Evolutionary conservation across 2,113 vertebrate genomes (phyloP), one percentile per base, ranked within the genome.

Genomic region (Trinectes maculatus): DNA sequence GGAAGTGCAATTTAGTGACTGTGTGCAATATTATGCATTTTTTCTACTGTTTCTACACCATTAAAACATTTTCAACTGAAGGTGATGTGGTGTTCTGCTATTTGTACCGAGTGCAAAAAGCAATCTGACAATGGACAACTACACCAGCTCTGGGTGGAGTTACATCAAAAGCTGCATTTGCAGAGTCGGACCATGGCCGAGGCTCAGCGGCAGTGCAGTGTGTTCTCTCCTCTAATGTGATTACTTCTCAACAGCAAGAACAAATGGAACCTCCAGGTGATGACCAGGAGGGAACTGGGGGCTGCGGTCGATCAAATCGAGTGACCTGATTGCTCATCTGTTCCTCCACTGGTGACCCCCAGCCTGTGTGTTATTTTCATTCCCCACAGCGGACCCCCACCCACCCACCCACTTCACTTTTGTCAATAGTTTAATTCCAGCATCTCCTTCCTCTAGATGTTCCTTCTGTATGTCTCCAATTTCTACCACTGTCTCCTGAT

Each of bases 21-120:
- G 89, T 89, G 89, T 92, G 87, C 81, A 92, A 89, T 92, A 92
- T 92, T 90, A 56, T 89, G 86, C 89, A 92, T 95, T 96, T 88
- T n/a, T 96, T 94, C 81, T 95, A 94, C 91, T 82, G 71, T 91
- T 96, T 96, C 93, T 92, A 94, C 65, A 82, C 80, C 63, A 65
- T 83, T 86, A 89, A 91, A 85, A 68, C 71, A 78, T 85, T 89
- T 88, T 75, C 53, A 87, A 82, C 49, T 68, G 42, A 82, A 71
- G 47, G 56, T 51, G 60, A 75, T 65, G 15, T n/a, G 3, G 36
- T 79, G 61, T 84, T 51, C 71, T 86, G 24, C 43, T 78, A 15
- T 83, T 43, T 88, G 24, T 62, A 18, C 49, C 46, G 21, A 79
- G 53, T 52, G 39, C 8, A 19, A 18, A 10, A 49, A 19, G 28